Evolutionary conservation across 1,140 invertebrate genomes (phyloP).

Genomic region (Portunus trituberculatus): DNA sequence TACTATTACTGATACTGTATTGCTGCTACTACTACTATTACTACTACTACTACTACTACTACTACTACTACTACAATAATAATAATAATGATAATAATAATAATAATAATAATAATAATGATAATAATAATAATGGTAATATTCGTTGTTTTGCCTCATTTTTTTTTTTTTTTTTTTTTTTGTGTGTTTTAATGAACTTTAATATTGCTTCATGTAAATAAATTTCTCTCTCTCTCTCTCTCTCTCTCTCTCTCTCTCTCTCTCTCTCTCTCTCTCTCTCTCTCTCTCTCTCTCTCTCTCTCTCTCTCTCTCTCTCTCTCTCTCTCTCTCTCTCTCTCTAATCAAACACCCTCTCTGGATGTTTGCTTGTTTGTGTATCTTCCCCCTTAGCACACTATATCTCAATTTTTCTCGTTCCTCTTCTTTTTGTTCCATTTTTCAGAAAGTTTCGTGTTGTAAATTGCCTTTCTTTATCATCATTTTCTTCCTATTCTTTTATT

Average conservation of each 20-base stretch:
- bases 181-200: too few species aligned
- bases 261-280: not conserved
- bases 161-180: not conserved
- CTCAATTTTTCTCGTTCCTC: not conserved
- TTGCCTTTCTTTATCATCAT: too few species aligned
- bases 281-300: not conserved
- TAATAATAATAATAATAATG: too few species aligned
- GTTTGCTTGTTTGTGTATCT: not conserved
- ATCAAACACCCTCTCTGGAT: too few species aligned
- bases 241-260: not conserved
- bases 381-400: not conserved
- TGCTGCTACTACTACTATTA: not conserved
- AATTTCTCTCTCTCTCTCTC: not conserved
- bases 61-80: not conserved
- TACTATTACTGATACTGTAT: too few species aligned
- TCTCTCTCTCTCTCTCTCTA: not conserved
- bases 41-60: conserved; percentile 13
- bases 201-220: too few species aligned
- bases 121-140: too few species aligned
- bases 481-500: not conserved
- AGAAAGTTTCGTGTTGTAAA: too few species aligned
- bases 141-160: not conserved
- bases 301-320: not conserved
- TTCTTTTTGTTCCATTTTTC: not conserved
- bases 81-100: not conserved